Evolutionary conservation across 2,797 vertebrate species (phyloP).

Genomic region (Chelon auratus): DNA sequence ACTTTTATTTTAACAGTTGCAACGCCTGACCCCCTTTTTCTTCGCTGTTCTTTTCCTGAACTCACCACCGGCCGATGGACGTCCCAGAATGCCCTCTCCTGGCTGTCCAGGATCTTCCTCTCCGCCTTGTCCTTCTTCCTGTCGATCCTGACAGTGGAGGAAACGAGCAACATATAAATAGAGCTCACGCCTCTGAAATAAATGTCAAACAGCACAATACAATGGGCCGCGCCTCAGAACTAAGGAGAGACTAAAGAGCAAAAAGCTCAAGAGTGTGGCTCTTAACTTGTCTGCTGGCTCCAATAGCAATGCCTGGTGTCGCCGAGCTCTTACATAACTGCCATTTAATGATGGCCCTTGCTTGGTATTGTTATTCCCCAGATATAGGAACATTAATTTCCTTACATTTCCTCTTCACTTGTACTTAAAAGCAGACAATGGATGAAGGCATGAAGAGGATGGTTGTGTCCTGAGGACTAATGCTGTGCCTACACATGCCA

Average conservation of each 20-base stretch:
- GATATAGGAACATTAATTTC: conserved; percentile 6
- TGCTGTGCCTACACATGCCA: conserved; percentile 48
- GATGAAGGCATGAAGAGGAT: conserved; percentile 2
- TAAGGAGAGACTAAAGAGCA: conserved; percentile 11
- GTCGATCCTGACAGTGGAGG: conserved; percentile 88
- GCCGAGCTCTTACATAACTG: conserved; percentile 66
- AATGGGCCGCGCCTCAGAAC: background rate
- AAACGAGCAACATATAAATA: conserved; percentile 19
- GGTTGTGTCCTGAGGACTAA: background rate
- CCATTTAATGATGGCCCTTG: conserved; percentile 61
- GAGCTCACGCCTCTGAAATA: conserved; percentile 18
- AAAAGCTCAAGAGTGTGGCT: conserved; percentile 38
- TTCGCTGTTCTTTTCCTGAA: conserved; percentile 2
- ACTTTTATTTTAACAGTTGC: conserved; percentile 17
- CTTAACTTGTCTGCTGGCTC: conserved; percentile 56
- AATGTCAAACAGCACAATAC: conserved; percentile 15
- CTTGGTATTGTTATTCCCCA: conserved; percentile 20
- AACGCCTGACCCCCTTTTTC: conserved; percentile 5
- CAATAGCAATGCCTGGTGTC: conserved; percentile 27
- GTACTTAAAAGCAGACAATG: conserved; percentile 4
- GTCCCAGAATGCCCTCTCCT: conserved; percentile 98
- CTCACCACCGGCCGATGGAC: conserved; percentile 97
- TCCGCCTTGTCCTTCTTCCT: conserved; percentile 98
- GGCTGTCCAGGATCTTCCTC: conserved; percentile 97
- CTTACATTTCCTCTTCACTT: background rate